Conservation (phyloP, 1,140 invertebrate genomes). For the Zaprionus inermis region DNA sequence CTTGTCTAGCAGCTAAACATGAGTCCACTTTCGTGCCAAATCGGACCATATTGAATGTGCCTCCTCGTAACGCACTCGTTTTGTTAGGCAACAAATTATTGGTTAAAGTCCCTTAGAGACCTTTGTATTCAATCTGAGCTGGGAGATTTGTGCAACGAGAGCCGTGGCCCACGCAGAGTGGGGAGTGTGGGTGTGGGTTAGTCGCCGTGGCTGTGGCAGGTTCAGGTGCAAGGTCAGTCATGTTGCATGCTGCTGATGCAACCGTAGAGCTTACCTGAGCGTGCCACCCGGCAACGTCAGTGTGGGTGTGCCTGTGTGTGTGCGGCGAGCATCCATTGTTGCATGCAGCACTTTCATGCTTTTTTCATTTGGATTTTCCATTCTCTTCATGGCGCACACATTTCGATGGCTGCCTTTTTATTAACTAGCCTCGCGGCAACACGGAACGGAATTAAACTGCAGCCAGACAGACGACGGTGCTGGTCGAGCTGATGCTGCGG, state of each 20-base stretch:
- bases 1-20: not conserved
- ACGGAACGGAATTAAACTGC: conserved; percentile 14
- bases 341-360: conserved; percentile 6
- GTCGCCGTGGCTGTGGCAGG: not conserved
- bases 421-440: conserved; percentile 24
- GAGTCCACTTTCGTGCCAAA: not conserved
- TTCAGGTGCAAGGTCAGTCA: conserved; percentile 11
- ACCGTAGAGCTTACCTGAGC: conserved; percentile 11
- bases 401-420: conserved; percentile 57
- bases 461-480: not conserved
- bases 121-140: not conserved
- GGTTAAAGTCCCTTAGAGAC: not conserved
- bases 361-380: conserved; percentile 49
- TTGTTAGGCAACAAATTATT: conserved; percentile 1
- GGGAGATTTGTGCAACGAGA: not conserved
- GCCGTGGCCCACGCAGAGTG: too few relatives aligned
- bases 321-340: not conserved
- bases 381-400: conserved; percentile 2
- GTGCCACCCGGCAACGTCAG: not conserved
- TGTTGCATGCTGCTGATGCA: conserved; percentile 20
- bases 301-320: not conserved
- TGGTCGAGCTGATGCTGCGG: not conserved
- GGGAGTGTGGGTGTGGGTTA: not conserved
- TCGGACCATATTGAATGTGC: not conserved
- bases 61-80: not conserved